phyloP scores from a whole-genome alignment of 2,113 vertebrate genomes.

The Cheilinus undulatus region DNA sequence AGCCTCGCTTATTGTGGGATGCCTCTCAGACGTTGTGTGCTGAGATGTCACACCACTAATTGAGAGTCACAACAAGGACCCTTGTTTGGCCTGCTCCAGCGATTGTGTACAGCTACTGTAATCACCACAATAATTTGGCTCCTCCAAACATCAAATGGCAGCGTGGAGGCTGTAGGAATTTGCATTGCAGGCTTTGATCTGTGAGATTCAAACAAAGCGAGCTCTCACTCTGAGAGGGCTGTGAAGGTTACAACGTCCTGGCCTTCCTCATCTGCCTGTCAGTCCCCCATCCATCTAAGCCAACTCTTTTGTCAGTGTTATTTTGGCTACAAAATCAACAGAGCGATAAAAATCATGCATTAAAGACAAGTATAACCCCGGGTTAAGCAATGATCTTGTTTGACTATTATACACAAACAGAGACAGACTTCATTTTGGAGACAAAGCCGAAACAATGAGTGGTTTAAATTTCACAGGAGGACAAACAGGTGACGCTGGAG shows the following conservation, averaged over 20 bases:
- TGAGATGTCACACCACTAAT: constrained; percentile 80
- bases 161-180: constrained; percentile 77
- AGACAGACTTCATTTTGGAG: constrained; percentile 41
- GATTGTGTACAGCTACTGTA: constrained; percentile 72
- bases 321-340: constrained; percentile 63
- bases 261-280: constrained; percentile 45
- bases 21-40: constrained; percentile 70
- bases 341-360: constrained; percentile 54
- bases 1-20: constrained; percentile 70
- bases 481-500: background rate
- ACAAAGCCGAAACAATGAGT: constrained; percentile 17
- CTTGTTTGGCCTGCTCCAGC: constrained; percentile 66
- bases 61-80: constrained; percentile 74
- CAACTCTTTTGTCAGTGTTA: constrained; percentile 55
- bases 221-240: constrained; percentile 54
- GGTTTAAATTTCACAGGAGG: constrained; percentile 13
- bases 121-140: constrained; percentile 78
- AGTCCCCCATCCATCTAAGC: constrained; percentile 23
- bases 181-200: constrained; percentile 80
- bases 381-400: constrained; percentile 49
- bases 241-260: constrained; percentile 75
- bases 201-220: constrained; percentile 75
- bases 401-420: constrained; percentile 45
- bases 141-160: constrained; percentile 79
- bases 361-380: constrained; percentile 48